phyloP scores from a whole-genome alignment of 2,113 vertebrate species.

The Hyperopisus bebe region DNA sequence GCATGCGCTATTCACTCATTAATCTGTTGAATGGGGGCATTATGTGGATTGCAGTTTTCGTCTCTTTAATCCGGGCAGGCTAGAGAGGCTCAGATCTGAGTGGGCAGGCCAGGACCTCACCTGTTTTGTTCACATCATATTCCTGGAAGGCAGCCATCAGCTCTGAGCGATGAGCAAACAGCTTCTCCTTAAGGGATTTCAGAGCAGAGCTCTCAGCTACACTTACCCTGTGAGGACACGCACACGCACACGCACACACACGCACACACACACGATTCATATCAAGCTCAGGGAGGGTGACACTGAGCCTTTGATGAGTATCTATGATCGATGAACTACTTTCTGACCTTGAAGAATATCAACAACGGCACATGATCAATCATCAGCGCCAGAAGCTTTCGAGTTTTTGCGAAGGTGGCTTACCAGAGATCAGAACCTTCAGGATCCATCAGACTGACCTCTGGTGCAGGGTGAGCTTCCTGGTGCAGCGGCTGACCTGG shows the following conservation, averaged over 20 bases:
- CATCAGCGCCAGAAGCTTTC: not conserved
- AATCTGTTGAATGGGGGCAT: not conserved
- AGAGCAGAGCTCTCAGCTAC: constrained; percentile 79
- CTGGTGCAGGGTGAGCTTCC: constrained; percentile 68
- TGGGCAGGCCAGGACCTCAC: not conserved
- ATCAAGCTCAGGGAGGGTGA: not conserved
- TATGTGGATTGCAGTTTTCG: not conserved
- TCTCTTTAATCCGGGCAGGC: not conserved
- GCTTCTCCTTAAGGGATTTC: constrained; percentile 74
- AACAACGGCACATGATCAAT: not conserved
- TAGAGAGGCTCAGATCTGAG: not conserved
- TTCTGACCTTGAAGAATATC: not conserved
- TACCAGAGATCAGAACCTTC: not conserved
- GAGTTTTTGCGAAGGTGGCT: not conserved
- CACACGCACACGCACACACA: constrained; percentile 22
- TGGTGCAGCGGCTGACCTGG: constrained; percentile 71
- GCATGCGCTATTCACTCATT: not conserved
- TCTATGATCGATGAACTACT: not conserved
- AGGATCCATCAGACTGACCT: constrained; percentile 56
- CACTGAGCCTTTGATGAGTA: not conserved
- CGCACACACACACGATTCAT: constrained; percentile 12
- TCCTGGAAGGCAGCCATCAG: constrained; percentile 70
- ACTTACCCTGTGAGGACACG: constrained; percentile 61
- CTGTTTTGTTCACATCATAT: constrained; percentile 60
- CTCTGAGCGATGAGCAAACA: constrained; percentile 75